Conservation (phyloP, 2,888 invertebrate genomes). For the Abscondita cerata region DNA sequence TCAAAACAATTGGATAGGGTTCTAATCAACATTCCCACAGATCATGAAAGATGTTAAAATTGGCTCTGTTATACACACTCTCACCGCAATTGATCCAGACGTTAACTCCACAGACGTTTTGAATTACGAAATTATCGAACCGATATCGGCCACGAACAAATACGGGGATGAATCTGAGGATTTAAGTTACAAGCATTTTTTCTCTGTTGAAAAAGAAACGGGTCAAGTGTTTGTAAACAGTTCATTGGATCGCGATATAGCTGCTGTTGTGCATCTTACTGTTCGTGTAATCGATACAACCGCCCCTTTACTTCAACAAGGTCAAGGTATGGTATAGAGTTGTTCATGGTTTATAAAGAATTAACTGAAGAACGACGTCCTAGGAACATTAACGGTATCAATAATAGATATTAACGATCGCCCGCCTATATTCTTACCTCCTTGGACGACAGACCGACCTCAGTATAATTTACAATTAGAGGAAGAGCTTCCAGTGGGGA, state of each 20-base stretch:
- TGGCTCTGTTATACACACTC: constrained; percentile 73
- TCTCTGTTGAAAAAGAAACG: constrained; percentile 67
- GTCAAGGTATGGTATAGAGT: too few species aligned
- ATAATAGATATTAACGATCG: constrained; percentile 75
- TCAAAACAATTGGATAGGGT: too few species aligned
- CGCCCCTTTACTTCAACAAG: constrained; percentile 77
- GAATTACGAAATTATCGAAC: constrained; percentile 70
- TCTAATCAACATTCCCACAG: constrained; percentile 46
- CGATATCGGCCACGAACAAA: constrained; percentile 81
- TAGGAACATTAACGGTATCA: constrained; percentile 71
- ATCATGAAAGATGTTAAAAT: constrained; percentile 79
- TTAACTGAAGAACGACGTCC: too few species aligned
- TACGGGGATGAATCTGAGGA: constrained; percentile 71
- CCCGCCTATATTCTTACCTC: constrained; percentile 74
- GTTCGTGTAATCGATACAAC: constrained; percentile 83
- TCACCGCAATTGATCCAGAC: constrained; percentile 83
- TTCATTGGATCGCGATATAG: constrained; percentile 69
- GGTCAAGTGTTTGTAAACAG: constrained; percentile 71
- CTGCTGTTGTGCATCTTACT: constrained; percentile 79
- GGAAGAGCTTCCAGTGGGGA: constrained; percentile 84
- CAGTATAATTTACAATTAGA: constrained; percentile 70
- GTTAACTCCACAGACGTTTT: constrained; percentile 73
- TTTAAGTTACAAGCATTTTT: constrained; percentile 67
- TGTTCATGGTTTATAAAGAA: too few species aligned
- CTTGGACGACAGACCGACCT: constrained; percentile 73